Percentiles rank a stretch among this genome's conserved stretches.
phyloP scores from a whole-genome alignment of 2,888 invertebrate genomes.

The Stratiomys singularior region DNA sequence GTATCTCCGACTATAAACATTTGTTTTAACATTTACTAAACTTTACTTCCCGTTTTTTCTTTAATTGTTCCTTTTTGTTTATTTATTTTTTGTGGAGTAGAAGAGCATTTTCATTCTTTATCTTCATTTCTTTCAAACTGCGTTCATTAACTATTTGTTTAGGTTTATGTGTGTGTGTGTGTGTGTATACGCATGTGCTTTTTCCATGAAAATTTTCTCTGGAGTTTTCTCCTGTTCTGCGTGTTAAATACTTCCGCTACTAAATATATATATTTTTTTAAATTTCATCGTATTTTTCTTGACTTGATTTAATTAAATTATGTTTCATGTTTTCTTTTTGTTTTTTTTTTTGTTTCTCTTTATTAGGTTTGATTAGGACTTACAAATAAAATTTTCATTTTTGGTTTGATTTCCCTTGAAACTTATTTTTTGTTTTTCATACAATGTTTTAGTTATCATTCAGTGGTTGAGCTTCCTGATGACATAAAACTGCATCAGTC shows the following conservation, averaged over 20 bases:
- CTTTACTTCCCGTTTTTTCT: neutral
- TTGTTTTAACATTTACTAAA: neutral
- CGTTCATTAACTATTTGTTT: no score
- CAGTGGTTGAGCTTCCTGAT: conserved; percentile 40
- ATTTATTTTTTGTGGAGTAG: neutral
- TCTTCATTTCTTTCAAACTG: no score
- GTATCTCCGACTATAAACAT: neutral
- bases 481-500: conserved; percentile 46
- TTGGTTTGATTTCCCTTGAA: conserved; percentile 17
- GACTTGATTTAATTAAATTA: conserved; percentile 1
- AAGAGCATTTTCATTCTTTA: no score
- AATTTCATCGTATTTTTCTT: neutral
- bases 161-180: no score
- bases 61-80: neutral
- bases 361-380: no score
- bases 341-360: no score
- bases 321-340: no score
- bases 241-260: no score
- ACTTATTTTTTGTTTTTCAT: neutral
- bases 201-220: no score
- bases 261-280: no score
- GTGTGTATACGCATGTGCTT: no score
- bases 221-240: no score
- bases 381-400: neutral
- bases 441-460: neutral